Evolutionary conservation across 2,888 invertebrate species (phyloP).

Genomic region (Drosophila diplacantha): DNA sequence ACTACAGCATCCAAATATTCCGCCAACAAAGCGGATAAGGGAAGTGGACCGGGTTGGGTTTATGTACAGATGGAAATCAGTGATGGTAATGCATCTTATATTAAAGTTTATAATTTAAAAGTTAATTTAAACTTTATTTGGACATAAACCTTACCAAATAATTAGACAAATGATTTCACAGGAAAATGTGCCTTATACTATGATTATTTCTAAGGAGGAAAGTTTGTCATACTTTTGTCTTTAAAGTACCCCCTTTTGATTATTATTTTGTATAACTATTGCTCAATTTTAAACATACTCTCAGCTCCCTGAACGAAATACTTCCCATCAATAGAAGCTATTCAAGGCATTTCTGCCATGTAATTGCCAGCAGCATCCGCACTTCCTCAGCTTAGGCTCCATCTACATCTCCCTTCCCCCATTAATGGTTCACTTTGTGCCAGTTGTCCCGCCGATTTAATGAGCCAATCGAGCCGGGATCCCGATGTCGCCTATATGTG

Average conservation of each 20-base stretch:
- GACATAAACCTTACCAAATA: too few relatives aligned
- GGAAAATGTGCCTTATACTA: too few relatives aligned
- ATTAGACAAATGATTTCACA: too few relatives aligned
- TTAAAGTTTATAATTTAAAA: too few relatives aligned
- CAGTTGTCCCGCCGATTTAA: slow-evolving; percentile 13
- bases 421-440: slow-evolving; percentile 26
- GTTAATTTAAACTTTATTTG: too few relatives aligned
- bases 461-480: slow-evolving; percentile 29
- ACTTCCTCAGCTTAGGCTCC: slow-evolving; percentile 11
- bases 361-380: slow-evolving; percentile 16
- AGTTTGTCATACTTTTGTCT: too few relatives aligned
- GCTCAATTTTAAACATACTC: neutral
- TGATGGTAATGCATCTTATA: neutral
- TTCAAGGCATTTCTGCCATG: slow-evolving; percentile 19
- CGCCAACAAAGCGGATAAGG: slow-evolving; percentile 3
- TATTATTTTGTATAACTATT: neutral
- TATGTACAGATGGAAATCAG: neutral
- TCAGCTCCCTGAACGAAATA: neutral
- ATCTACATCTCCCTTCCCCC: slow-evolving; percentile 2
- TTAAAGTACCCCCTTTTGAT: neutral
- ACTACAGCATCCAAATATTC: slow-evolving; percentile 16
- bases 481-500: slow-evolving; percentile 11
- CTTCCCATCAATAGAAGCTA: slow-evolving; percentile 9
- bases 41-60: neutral
- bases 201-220: neutral